Evolutionary conservation across 1,140 invertebrate species (phyloP), one percentile per base, ranked within the genome.

Genomic region (Cotesia chilonis): DNA sequence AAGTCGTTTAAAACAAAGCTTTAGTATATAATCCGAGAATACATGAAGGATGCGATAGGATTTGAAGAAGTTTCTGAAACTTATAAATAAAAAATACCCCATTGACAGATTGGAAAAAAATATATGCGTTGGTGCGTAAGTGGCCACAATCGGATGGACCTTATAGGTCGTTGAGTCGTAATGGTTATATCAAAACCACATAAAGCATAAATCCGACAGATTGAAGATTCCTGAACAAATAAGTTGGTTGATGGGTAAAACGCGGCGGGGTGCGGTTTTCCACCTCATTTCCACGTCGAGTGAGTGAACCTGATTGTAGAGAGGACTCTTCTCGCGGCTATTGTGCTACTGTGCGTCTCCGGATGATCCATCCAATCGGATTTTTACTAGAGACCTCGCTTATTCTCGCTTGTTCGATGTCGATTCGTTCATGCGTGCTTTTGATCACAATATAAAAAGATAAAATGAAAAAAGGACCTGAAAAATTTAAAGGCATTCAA

Each of bases 271-370:
- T 85, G 81, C 79, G 82, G 80, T 83, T 84, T 84, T 83, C 83
- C 84, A 79, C 78, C 81, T 85, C 84, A 86, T 86, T 86, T 85
- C 81, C 82, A 76, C 79, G 70, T 75, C 79, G 77, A 82, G 80
- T 79, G 80, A 79, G 75, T 75, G 76, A 81, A 82, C 76, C 76
- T 80, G 80, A 81, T 84, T 83, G 78, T 79, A 67, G 72, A 69
- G 77, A 72, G 74, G 76, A 74, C 74, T 79, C 78, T 76, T 76
- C 71, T 74, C 65, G 68, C 68, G 59, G 73, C 70, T 72, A 81
- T 84, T 82, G 81, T 84, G 71, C 74, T 75, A 57, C 55, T 59
- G 57, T 60, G 74, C 69, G 69, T 72, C 52, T 59, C 52, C 74
- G 78, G 82, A 81, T 83, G 70, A 83, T 82, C 80, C 81, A 68